Base-by-base conservation (phyloP, 2,113 vertebrate species). In the Gasterosteus nipponicus region DNA sequence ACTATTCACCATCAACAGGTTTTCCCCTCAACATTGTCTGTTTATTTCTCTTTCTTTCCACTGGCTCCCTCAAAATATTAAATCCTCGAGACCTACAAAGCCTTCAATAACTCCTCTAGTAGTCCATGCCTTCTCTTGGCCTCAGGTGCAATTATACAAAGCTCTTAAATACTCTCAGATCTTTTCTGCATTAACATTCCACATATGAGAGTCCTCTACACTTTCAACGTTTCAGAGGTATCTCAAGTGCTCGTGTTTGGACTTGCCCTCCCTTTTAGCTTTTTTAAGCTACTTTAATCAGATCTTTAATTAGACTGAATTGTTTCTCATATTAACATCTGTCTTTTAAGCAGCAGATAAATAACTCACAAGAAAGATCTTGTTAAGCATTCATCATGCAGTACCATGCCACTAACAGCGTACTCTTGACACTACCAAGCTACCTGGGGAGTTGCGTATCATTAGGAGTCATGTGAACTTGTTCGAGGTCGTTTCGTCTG, bases 381-480 rank as follows among this genome's bases (percentile, higher is more conserved):
- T 29, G 60, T 76, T 22, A 44, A 4, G 49, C 35, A 39, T 53
- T 64, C 49, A 49, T 9, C 66, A 33, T 41, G 39, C 29, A 15
- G 31, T 3, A n/a, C 19, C 2, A 33, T n/a, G 42, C 46, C 12
- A 8, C 49, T 12, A 0, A 26, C 8, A 53, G 3, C 35, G 15
- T 47, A 47, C 44, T 10, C 29, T 11, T 18, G 47, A 66, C 75
- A 59, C 69, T 7, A 64, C 47, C 5, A 2, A 7, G 14, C 35
- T 14, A 15, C 58, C 22, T 38, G 29, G 73, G 26, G 46, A 83
- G 77, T 70, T 73, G 72, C 33, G 1, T 86, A 81, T 80, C 81
- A 86, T 64, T 73, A 80, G 65, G 74, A 80, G 68, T 54, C 58
- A 29, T 78, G 83, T 85, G 44, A 85, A 85, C 85, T 80, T 69